Conservation (phyloP, 53 echinoderm and acorn worm genomes). For the Echinarachnius parma region DNA sequence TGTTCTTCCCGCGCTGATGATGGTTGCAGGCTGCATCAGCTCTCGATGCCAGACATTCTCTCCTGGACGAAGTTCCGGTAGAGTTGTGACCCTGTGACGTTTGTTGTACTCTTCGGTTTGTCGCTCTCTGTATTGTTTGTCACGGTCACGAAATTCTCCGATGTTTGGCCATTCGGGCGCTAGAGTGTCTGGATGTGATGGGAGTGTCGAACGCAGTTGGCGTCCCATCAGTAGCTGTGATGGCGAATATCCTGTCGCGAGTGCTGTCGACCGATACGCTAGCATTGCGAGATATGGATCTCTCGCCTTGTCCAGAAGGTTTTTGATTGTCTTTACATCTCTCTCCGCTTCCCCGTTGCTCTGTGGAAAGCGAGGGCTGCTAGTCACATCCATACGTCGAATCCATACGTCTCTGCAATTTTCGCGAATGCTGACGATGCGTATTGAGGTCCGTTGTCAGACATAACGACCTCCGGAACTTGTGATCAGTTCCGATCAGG, state of each 20-base stretch:
- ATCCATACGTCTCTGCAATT: conserved; percentile 25
- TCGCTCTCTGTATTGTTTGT: not conserved
- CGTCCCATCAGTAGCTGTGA: conserved; percentile 22
- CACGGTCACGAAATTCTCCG: not conserved
- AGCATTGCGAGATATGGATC: conserved; percentile 32
- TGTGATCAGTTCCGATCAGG: conserved; percentile 59
- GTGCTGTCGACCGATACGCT: conserved; percentile 15
- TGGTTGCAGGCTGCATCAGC: not conserved
- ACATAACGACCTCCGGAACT: conserved; percentile 41
- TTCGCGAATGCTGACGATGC: conserved; percentile 16
- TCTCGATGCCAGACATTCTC: conserved; percentile 15
- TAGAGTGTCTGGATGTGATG: conserved; percentile 19
- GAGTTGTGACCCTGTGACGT: not conserved
- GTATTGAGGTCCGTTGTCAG: conserved; percentile 40
- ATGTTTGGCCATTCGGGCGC: conserved; percentile 18
- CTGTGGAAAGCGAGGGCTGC: conserved; percentile 48
- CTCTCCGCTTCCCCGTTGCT: conserved; percentile 59
- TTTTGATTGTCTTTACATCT: conserved; percentile 48
- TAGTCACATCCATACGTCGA: conserved; percentile 37
- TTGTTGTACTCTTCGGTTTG: conserved; percentile 6
- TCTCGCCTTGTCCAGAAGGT: conserved; percentile 10
- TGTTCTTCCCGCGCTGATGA: not conserved
- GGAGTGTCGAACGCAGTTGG: conserved; percentile 9
- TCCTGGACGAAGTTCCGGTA: not conserved
- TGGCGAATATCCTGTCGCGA: conserved; percentile 26